A percentile compares a stretch with the other conserved stretches of the same genome.
Conservation (phyloP, 2,888 invertebrate genomes). For the Stenurella melanura region DNA sequence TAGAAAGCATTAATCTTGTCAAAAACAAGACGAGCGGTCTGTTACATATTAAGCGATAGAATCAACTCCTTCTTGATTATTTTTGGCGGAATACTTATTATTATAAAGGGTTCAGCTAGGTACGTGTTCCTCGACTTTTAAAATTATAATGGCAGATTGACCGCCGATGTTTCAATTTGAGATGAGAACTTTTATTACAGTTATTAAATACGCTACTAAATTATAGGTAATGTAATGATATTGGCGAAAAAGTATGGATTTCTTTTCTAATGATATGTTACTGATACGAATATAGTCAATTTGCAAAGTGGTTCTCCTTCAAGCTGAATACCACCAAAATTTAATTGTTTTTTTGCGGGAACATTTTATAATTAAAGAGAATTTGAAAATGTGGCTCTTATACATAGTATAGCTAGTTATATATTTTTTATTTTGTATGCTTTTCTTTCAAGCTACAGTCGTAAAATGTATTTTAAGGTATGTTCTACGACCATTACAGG, state of each 20-base stretch:
- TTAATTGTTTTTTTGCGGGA: background rate
- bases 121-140: background rate
- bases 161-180: conserved; percentile 13
- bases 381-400: too few relatives aligned
- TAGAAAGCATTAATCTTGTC: too few relatives aligned
- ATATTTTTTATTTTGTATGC: too few relatives aligned
- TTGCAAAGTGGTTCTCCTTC: background rate
- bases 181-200: conserved; percentile 9
- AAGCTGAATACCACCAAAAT: background rate
- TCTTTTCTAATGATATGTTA: background rate
- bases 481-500: too few relatives aligned
- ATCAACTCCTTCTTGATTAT: background rate
- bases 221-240: conserved; percentile 5
- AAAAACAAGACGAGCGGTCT: too few relatives aligned
- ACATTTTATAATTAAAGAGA: background rate
- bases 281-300: background rate
- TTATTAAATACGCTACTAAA: background rate
- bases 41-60: background rate
- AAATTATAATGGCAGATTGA: conserved; percentile 16
- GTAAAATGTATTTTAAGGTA: too few relatives aligned
- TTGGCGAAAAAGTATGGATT: background rate
- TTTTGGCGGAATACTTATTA: background rate
- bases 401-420: too few relatives aligned
- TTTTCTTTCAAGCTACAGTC: too few relatives aligned
- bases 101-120: background rate